A percentile compares a stretch with the other conserved stretches of the same genome.
Conservation (phyloP, 2,888 invertebrate species). For the Eilema griseolum region DNA sequence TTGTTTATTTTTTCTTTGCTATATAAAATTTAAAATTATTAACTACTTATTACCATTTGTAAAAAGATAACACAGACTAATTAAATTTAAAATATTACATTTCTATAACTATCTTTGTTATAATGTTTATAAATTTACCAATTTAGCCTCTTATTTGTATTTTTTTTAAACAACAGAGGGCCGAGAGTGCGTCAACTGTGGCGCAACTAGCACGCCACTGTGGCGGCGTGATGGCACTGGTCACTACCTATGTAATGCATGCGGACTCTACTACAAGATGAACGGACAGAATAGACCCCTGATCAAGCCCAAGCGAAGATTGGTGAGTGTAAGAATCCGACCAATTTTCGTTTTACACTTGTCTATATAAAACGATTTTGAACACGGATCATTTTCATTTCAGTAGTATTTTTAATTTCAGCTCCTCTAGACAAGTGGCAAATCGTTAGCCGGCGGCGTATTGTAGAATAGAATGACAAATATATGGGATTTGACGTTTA, state of each 20-base stretch:
- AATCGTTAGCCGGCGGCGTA: no score
- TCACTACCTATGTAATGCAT: conserved; percentile 99
- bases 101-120: background rate
- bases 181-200: conserved; percentile 99
- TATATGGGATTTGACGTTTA: no score
- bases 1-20: background rate
- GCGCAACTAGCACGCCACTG: conserved; percentile 98
- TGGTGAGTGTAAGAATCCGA: conserved; percentile 95
- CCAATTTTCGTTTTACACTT: conserved; percentile 74
- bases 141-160: conserved; percentile 11
- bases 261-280: conserved; percentile 99
- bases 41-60: background rate
- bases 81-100: background rate
- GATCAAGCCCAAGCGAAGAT: conserved; percentile 99
- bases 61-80: background rate
- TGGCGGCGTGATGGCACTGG: conserved; percentile 99
- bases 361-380: conserved; percentile 42
- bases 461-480: no score
- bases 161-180: conserved; percentile 89
- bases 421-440: no score
- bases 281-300: conserved; percentile 99
- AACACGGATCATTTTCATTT: conserved; percentile 3
- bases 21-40: conserved; percentile 17
- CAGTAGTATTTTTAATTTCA: background rate
- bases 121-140: background rate